phyloP scores from a whole-genome alignment of 2,797 vertebrate genomes.

The Vireo griseus region DNA sequence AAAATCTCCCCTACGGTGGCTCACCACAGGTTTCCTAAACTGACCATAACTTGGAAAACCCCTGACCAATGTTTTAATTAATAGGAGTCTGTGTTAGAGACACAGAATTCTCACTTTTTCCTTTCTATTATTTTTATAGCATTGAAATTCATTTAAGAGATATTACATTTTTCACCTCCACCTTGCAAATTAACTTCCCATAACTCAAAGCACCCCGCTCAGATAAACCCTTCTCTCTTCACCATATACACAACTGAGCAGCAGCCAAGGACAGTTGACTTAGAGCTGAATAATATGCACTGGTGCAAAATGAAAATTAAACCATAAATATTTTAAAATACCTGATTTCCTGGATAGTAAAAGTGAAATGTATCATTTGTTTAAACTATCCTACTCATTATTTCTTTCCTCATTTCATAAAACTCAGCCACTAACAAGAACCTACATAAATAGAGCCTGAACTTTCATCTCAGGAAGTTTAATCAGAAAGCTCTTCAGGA shows the following conservation, averaged over 20 bases:
- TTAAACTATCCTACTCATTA: slow-evolving; percentile 11
- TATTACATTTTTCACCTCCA: not conserved
- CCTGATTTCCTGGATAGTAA: slow-evolving; percentile 34
- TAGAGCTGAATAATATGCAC: not conserved
- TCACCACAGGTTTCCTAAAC: not conserved
- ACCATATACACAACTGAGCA: not conserved
- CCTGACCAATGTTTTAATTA: not conserved
- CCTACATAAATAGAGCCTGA: slow-evolving; percentile 35
- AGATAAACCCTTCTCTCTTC: not conserved
- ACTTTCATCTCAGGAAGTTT: slow-evolving; percentile 15
- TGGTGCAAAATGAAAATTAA: slow-evolving; percentile 38
- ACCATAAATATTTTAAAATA: slow-evolving; percentile 48
- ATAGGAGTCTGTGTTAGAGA: not conserved
- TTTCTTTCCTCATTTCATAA: slow-evolving; percentile 1
- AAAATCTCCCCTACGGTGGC: not conserved
- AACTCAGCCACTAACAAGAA: not conserved
- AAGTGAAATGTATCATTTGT: slow-evolving; percentile 48
- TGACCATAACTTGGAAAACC: not conserved
- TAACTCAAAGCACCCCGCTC: not conserved
- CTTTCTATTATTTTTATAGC: not conserved
- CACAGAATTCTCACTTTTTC: not conserved
- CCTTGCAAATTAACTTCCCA: not conserved
- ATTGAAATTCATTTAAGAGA: not conserved
- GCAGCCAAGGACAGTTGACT: slow-evolving; percentile 31
- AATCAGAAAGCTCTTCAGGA: slow-evolving; percentile 33